phyloP scores from a whole-genome alignment of 1,140 invertebrate species.

The Charaxes varanes region DNA sequence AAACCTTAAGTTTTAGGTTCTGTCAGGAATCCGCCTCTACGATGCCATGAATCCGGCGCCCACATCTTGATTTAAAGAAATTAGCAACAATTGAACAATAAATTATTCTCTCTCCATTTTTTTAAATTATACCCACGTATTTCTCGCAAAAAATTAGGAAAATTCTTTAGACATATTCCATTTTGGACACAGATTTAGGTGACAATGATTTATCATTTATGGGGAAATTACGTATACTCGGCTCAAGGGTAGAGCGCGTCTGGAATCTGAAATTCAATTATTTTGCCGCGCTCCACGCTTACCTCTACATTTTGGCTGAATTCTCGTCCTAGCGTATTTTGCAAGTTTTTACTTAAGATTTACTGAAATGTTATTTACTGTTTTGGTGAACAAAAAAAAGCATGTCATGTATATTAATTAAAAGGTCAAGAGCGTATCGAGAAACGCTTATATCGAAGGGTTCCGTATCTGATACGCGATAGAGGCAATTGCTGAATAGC shows the following conservation, averaged over 20 bases:
- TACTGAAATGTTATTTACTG: too few relatives aligned
- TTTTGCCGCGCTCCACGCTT: constrained; percentile 18
- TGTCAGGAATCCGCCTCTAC: too few relatives aligned
- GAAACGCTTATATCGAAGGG: too few relatives aligned
- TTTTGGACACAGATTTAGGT: constrained; percentile 14
- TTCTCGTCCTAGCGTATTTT: too few relatives aligned
- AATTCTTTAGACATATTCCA: constrained; percentile 10
- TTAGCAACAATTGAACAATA: not conserved
- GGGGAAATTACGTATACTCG: constrained; percentile 31
- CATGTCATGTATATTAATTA: too few relatives aligned
- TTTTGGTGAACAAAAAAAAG: too few relatives aligned
- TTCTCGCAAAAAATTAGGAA: constrained; percentile 5
- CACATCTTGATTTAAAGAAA: not conserved
- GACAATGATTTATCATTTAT: constrained; percentile 46
- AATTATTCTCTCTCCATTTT: not conserved
- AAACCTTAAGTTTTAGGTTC: too few relatives aligned
- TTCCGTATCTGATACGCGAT: too few relatives aligned
- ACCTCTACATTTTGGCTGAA: constrained; percentile 6
- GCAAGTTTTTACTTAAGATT: too few relatives aligned
- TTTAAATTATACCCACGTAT: not conserved
- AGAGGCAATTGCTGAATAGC: too few relatives aligned
- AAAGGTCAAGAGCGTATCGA: too few relatives aligned
- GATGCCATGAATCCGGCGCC: too few relatives aligned
- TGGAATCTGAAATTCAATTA: constrained; percentile 45
- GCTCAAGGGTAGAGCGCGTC: constrained; percentile 21